Evolutionary conservation across 2,113 vertebrate genomes (phyloP).

Genomic region (Trachemys scripta): DNA sequence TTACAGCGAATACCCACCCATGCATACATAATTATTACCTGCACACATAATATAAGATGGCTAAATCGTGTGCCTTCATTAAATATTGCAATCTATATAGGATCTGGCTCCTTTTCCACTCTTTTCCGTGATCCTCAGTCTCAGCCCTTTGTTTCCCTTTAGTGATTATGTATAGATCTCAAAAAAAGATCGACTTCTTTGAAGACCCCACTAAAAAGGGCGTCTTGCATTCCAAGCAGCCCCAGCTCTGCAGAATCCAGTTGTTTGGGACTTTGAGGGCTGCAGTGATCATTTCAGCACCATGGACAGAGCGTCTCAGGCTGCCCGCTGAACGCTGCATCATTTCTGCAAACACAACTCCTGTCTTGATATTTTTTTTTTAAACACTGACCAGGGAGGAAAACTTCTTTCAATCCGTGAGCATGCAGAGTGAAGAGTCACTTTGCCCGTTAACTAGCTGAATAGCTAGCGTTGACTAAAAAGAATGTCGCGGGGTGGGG

Average conservation of each 20-base stretch:
- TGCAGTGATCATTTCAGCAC: conserved; percentile 69
- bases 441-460: background rate
- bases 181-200: background rate
- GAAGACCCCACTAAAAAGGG: conserved; percentile 14
- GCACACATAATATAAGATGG: background rate
- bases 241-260: conserved; percentile 32
- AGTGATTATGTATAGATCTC: background rate
- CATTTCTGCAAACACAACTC: background rate
- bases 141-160: background rate
- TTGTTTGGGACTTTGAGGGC: conserved; percentile 37
- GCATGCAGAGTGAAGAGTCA: background rate
- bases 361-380: background rate
- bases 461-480: background rate
- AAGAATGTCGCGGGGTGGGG: rapidly evolving
- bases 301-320: conserved; percentile 51
- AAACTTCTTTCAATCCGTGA: background rate
- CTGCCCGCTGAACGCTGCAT: background rate
- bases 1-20: conserved; percentile 27
- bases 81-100: background rate
- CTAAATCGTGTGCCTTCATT: background rate
- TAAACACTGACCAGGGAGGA: background rate
- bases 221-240: conserved; percentile 68
- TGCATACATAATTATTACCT: conserved; percentile 44
- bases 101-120: background rate
- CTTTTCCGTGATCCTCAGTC: background rate